These are phyloP conservation scores for Drosophila fulvimacula DNA, from an alignment of 2,888 invertebrate genomes.

Conservation along the genomic window DNA sequence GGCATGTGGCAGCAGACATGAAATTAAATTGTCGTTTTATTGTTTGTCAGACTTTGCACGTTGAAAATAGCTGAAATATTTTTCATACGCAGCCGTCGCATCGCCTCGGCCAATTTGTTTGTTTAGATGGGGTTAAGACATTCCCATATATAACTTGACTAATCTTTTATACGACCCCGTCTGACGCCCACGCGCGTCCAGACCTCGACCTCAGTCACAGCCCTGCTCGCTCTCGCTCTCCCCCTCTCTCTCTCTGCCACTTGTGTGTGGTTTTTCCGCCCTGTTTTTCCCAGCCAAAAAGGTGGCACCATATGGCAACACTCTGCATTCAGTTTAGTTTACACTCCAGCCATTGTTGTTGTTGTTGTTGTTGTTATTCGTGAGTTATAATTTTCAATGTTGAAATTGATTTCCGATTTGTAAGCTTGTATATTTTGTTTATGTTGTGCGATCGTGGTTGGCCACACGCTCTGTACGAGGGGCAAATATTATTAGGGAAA, in stretches of 20 bases:
- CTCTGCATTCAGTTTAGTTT: slow-evolving; percentile 51
- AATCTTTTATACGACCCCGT: slow-evolving; percentile 52
- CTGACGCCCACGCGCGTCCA: slow-evolving; percentile 59
- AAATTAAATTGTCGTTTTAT: slow-evolving; percentile 79
- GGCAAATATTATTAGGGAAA: slow-evolving; percentile 56
- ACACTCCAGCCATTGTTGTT: slow-evolving; percentile 18
- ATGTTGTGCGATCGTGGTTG: slow-evolving; percentile 54
- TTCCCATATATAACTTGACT: slow-evolving; percentile 72
- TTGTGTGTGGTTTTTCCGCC: slow-evolving; percentile 56
- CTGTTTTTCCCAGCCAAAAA: slow-evolving; percentile 54
- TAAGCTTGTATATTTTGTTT: slow-evolving; percentile 36
- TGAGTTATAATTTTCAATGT: slow-evolving; percentile 69
- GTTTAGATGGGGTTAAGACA: slow-evolving; percentile 79
- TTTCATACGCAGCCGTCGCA: slow-evolving; percentile 59
- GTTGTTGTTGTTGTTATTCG: slow-evolving; percentile 24
- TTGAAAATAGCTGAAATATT: slow-evolving; percentile 69
- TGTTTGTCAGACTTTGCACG: slow-evolving; percentile 59
- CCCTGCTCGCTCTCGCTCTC: slow-evolving; percentile 3
- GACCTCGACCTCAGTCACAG: slow-evolving; percentile 54
- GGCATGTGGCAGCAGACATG: slow-evolving; percentile 66
- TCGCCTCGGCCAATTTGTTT: slow-evolving; percentile 67
- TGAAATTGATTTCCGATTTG: slow-evolving; percentile 76
- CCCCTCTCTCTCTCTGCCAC: neutral
- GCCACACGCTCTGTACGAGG: slow-evolving; percentile 52
- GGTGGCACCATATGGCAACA: slow-evolving; percentile 77